Evolutionary conservation across 2,888 invertebrate species (phyloP).

Genomic region (Loripinus fragilis): DNA sequence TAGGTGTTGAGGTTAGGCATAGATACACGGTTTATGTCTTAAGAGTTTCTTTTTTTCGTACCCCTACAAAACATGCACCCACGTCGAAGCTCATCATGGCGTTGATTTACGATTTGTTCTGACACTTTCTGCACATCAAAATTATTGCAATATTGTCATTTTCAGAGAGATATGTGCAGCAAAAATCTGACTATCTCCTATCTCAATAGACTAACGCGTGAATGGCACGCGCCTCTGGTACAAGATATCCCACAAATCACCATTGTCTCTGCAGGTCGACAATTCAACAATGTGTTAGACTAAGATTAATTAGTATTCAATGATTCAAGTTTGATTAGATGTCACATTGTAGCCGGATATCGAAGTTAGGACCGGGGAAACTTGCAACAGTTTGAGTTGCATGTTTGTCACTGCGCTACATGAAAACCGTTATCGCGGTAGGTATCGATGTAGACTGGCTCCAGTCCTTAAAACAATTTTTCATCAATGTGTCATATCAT

Average conservation of each 20-base stretch:
- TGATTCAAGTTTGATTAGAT: neutral
- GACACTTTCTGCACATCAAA: neutral
- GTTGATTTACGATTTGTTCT: neutral
- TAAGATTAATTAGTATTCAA: constrained; percentile 6
- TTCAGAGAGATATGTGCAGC: neutral
- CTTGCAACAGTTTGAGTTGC: no score
- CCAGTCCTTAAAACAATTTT: no score
- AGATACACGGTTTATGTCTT: no score
- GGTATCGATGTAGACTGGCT: no score
- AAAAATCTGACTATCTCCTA: neutral
- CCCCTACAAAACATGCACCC: neutral
- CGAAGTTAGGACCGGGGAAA: no score
- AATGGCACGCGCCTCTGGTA: neutral
- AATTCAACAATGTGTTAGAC: neutral
- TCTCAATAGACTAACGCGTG: neutral
- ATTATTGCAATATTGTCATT: constrained; percentile 7
- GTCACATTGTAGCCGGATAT: no score
- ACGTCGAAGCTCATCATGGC: neutral
- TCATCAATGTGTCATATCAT: no score
- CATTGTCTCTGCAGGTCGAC: neutral
- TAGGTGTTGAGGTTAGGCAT: no score
- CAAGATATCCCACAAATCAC: neutral
- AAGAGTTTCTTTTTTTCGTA: no score
- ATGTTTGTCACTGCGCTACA: no score
- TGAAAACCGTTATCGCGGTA: no score